phyloP scores from a whole-genome alignment of 2,113 vertebrate genomes.

The Parus major region DNA sequence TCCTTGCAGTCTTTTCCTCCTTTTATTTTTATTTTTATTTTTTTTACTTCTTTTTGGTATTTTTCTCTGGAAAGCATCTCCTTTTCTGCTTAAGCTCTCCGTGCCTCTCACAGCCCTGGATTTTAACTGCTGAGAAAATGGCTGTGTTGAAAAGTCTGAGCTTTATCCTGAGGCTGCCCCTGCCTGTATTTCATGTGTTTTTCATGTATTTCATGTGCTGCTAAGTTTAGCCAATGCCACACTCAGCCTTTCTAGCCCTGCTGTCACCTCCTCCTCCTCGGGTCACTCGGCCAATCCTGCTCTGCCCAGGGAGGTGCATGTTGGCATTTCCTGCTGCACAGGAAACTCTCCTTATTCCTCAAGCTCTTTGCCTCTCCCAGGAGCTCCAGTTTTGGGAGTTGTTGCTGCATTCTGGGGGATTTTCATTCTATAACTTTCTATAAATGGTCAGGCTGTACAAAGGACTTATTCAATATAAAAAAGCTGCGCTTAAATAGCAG shows the following conservation, averaged over 20 bases:
- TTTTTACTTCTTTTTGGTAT: too few species aligned
- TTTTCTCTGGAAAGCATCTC: neutral
- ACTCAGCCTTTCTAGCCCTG: neutral
- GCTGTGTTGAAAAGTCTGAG: neutral
- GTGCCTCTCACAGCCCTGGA: neutral
- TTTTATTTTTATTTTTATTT: neutral
- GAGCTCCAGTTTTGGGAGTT: slow-evolving; percentile 5
- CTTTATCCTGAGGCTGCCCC: neutral
- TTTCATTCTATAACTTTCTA: neutral
- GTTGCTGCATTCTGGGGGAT: neutral
- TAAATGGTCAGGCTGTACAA: slow-evolving; percentile 30
- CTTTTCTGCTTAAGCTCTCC: neutral
- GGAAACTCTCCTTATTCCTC: slow-evolving; percentile 38
- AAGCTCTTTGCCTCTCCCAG: neutral
- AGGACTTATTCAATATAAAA: slow-evolving; percentile 49
- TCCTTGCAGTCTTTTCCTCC: neutral
- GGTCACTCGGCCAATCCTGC: neutral
- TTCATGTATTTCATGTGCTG: neutral
- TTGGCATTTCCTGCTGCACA: slow-evolving; percentile 45
- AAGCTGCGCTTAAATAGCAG: neutral
- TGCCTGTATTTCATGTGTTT: neutral
- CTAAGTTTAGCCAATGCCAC: neutral
- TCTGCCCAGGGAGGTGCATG: slow-evolving; percentile 2
- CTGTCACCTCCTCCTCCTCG: neutral
- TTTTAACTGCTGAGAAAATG: neutral